Conservation (phyloP, 2,888 invertebrate species). For the Furcula furcula region DNA sequence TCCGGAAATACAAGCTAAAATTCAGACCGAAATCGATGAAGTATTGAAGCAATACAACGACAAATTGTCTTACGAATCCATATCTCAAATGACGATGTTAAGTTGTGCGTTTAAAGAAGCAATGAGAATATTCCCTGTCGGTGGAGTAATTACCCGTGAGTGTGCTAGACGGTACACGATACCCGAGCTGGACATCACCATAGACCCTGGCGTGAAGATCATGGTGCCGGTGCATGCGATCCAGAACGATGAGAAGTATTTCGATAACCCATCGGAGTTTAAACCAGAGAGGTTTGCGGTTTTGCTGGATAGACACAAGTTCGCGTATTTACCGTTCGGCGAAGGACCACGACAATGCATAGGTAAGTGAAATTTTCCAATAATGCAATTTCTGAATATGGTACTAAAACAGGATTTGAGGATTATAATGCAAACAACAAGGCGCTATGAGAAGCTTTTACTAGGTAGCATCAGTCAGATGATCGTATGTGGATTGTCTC, state of each 20-base stretch:
- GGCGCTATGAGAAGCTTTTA: too few relatives aligned
- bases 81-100: slow-evolving; percentile 47
- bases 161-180: slow-evolving; percentile 46
- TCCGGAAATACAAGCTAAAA: slow-evolving; percentile 52
- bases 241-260: slow-evolving; percentile 56
- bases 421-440: too few relatives aligned
- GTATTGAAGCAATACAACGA: slow-evolving; percentile 47
- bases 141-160: slow-evolving; percentile 46
- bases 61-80: slow-evolving; percentile 54
- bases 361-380: slow-evolving; percentile 44
- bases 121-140: slow-evolving; percentile 51
- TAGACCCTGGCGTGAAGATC: slow-evolving; percentile 56
- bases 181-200: slow-evolving; percentile 40
- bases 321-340: slow-evolving; percentile 55
- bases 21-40: slow-evolving; percentile 59
- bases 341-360: slow-evolving; percentile 57
- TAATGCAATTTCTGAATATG: too few relatives aligned
- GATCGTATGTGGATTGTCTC: too few relatives aligned
- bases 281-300: slow-evolving; percentile 47
- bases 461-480: too few relatives aligned
- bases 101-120: slow-evolving; percentile 54
- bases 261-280: slow-evolving; percentile 47
- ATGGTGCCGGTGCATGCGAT: slow-evolving; percentile 54
- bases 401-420: too few relatives aligned
- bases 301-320: slow-evolving; percentile 29